These are phyloP conservation scores for Malachius bipustulatus DNA, from an alignment of 2,888 invertebrate genomes.

Conservation along the genomic window DNA sequence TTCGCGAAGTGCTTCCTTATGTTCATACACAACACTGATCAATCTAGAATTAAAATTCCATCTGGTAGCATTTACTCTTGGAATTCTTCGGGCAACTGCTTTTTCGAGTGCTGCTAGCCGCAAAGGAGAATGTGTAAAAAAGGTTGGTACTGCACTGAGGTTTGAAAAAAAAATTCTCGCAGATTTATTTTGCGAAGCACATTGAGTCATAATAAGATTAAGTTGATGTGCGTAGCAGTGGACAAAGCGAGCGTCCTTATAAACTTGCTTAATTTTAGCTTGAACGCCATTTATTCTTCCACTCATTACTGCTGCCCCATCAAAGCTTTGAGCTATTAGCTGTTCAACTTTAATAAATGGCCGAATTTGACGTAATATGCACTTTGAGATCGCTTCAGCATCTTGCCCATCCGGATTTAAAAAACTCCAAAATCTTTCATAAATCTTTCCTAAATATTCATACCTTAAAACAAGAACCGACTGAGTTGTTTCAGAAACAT, in stretches of 20 bases:
- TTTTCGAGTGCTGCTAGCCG: too few species aligned
- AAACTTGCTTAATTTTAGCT: constrained; percentile 16
- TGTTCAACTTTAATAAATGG: constrained; percentile 14
- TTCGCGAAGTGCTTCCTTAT: too few species aligned
- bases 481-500: constrained; percentile 20
- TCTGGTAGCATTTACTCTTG: too few species aligned
- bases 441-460: constrained; percentile 15
- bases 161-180: constrained; percentile 19
- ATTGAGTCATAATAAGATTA: constrained; percentile 17
- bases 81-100: constrained; percentile 5
- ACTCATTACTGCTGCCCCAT: constrained; percentile 18
- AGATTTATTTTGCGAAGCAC: constrained; percentile 13
- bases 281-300: constrained; percentile 16
- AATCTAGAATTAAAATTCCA: too few species aligned
- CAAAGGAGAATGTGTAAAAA: constrained; percentile 16
- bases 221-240: constrained; percentile 19
- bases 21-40: too few species aligned
- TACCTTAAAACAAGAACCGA: constrained; percentile 24
- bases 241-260: constrained; percentile 16
- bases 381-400: constrained; percentile 9
- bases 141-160: constrained; percentile 15
- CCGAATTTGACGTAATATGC: constrained; percentile 14
- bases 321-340: constrained; percentile 18
- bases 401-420: constrained; percentile 17
- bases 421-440: constrained; percentile 23